Evolutionary conservation across 2,888 invertebrate genomes (phyloP).

Genomic region (Ceratothoa steindachneri): DNA sequence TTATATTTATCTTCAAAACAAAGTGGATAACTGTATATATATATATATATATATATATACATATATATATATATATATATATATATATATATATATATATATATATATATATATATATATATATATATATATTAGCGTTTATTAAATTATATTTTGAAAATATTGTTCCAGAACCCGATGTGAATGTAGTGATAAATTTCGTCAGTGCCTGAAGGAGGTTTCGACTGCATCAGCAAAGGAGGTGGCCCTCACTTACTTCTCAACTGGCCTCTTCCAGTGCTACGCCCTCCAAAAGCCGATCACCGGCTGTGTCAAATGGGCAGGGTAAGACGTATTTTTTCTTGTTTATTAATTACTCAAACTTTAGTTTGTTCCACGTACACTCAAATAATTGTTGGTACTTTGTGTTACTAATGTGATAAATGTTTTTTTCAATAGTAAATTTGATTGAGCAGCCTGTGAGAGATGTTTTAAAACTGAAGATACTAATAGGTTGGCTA

Average conservation of each 20-base stretch:
- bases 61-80: conserved; percentile 13
- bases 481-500: too few relatives aligned
- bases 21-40: too few relatives aligned
- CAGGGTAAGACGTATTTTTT: conserved; percentile 44
- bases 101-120: conserved; percentile 9
- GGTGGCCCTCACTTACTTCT: conserved; percentile 44
- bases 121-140: conserved; percentile 14
- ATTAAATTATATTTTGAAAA: too few relatives aligned
- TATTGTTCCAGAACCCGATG: conserved; percentile 65
- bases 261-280: conserved; percentile 45
- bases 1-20: conserved; percentile 13
- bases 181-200: conserved; percentile 68
- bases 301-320: conserved; percentile 39
- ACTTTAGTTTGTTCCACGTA: too few relatives aligned
- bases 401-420: too few relatives aligned
- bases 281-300: conserved; percentile 38
- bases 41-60: conserved; percentile 22
- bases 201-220: conserved; percentile 62
- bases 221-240: conserved; percentile 38
- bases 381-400: too few relatives aligned
- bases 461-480: background rate
- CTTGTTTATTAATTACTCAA: background rate
- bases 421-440: too few relatives aligned
- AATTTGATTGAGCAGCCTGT: too few relatives aligned
- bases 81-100: background rate